Conservation (phyloP, 2,113 vertebrate genomes). For the Phaetusa simplex region DNA sequence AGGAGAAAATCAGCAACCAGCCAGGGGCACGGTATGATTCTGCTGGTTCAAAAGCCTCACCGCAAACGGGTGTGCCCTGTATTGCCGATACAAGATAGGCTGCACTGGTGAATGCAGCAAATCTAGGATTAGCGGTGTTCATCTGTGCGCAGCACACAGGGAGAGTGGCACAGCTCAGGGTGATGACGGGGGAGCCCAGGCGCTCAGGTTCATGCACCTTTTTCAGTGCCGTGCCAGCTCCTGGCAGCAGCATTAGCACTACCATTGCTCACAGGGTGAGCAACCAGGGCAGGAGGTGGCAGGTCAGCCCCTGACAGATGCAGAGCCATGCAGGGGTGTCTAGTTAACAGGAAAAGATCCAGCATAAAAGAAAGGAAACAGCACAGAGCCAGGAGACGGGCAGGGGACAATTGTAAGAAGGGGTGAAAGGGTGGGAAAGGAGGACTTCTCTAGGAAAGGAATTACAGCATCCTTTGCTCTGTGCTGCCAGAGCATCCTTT, state of each 20-base stretch:
- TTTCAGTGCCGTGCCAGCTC: neutral
- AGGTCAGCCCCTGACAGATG: neutral
- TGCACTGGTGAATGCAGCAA: neutral
- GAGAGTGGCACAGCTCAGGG: neutral
- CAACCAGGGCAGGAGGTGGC: neutral
- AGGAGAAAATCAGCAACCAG: neutral
- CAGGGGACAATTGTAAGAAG: neutral
- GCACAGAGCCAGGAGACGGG: neutral
- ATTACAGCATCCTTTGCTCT: neutral
- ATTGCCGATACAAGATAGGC: neutral
- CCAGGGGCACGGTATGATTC: neutral
- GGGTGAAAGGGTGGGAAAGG: neutral
- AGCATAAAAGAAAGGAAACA: neutral
- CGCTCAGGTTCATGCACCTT: neutral
- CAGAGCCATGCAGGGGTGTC: accelerated
- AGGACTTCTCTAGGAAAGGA: neutral
- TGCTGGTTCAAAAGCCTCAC: neutral
- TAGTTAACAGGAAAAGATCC: neutral
- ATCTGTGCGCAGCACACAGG: neutral
- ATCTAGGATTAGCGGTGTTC: neutral
- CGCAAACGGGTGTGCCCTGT: neutral
- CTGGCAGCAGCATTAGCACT: neutral
- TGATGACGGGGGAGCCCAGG: neutral
- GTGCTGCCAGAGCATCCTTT: neutral
- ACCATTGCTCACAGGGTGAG: neutral